Evolutionary conservation across 2,888 invertebrate species (phyloP).

Genomic region (Odontocerum albicorne): DNA sequence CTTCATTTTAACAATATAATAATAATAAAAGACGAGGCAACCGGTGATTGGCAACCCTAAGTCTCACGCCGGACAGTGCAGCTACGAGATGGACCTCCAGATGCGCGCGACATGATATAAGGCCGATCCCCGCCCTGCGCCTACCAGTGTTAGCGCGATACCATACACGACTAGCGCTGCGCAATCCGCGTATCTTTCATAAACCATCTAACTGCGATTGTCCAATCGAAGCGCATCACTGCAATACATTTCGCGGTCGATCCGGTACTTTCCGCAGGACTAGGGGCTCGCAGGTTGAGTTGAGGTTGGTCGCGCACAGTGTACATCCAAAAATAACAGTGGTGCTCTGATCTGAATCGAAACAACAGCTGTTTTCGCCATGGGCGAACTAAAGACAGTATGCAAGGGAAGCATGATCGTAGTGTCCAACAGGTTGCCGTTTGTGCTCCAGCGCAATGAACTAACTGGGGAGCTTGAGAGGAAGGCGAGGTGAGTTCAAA

Average conservation of each 20-base stretch:
- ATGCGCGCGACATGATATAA: conserved; percentile 15
- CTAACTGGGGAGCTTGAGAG: conserved; percentile 72
- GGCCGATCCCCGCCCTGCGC: conserved; percentile 9
- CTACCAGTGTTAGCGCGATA: too few species aligned
- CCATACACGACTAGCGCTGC: not conserved
- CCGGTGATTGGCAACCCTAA: too few species aligned
- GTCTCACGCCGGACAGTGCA: conserved; percentile 13
- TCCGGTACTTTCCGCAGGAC: not conserved
- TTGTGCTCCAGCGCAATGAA: conserved; percentile 77
- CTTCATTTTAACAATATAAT: too few species aligned
- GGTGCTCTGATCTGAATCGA: not conserved
- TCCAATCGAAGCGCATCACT: conserved; percentile 15
- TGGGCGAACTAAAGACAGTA: conserved; percentile 34
- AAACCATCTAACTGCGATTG: too few species aligned
- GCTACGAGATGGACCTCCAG: conserved; percentile 8
- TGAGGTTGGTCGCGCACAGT: conserved; percentile 12
- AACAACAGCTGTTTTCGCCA: conserved; percentile 1
- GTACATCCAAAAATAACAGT: conserved; percentile 2
- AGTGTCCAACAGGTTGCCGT: conserved; percentile 88
- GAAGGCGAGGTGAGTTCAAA: conserved; percentile 74
- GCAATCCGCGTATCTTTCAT: too few species aligned
- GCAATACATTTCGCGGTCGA: not conserved
- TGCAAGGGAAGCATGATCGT: conserved; percentile 82
- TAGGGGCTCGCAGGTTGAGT: conserved; percentile 2
- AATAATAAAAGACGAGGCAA: too few species aligned